Conservation (phyloP, 2,888 invertebrate genomes). For the Aethes cnicana region DNA sequence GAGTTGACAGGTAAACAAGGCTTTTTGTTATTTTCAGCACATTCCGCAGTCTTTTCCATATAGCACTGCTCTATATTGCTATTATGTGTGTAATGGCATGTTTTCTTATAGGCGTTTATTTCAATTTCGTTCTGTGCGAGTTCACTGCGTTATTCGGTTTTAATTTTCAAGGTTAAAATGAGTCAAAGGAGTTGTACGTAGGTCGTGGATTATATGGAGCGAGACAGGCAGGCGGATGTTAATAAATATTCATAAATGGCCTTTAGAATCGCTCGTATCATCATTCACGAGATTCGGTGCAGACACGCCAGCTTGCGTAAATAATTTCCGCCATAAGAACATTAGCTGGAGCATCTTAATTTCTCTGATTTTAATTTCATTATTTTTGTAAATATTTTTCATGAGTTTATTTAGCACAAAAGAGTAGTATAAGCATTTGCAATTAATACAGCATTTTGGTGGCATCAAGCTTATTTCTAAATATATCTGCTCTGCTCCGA, state of each 20-base stretch:
- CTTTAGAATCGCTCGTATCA: conserved; percentile 38
- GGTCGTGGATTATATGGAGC: conserved; percentile 60
- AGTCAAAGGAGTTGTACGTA: conserved; percentile 56
- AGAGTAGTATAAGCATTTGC: neutral
- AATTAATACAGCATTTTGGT: neutral
- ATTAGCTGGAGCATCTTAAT: neutral
- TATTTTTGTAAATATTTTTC: neutral
- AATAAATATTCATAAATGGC: conserved; percentile 53
- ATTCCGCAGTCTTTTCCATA: conserved; percentile 4
- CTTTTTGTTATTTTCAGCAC: conserved; percentile 41
- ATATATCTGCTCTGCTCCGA: conserved; percentile 21
- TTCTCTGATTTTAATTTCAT: neutral
- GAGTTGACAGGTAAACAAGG: conserved; percentile 78
- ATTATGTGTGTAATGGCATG: neutral
- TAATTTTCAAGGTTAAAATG: conserved; percentile 72
- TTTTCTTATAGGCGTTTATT: conserved; percentile 13
- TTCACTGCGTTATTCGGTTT: conserved; percentile 29
- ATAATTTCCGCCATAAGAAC: neutral
- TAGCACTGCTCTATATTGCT: neutral
- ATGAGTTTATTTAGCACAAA: neutral
- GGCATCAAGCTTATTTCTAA: conserved; percentile 1
- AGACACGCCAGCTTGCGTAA: neutral
- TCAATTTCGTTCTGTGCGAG: conserved; percentile 2
- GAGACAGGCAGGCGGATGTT: conserved; percentile 54
- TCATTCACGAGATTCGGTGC: conserved; percentile 21